Evolutionary conservation across 2,113 vertebrate species (phyloP).

Genomic region (Pelobates fuscus): DNA sequence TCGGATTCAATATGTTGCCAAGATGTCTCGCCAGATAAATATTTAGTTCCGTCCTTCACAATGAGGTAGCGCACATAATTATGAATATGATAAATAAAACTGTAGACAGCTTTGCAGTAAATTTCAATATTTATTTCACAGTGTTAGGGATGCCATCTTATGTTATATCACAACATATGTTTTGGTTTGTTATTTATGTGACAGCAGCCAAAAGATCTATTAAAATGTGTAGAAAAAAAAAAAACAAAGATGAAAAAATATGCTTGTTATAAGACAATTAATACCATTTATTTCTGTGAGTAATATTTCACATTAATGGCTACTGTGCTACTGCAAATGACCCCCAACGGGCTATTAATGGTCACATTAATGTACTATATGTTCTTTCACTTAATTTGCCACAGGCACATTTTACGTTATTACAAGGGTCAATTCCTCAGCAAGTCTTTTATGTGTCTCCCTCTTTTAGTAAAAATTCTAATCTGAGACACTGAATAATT

Average conservation of each 20-base stretch:
- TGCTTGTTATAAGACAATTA: constrained; percentile 3
- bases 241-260: not conserved
- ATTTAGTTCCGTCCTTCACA: constrained; percentile 2
- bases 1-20: not conserved
- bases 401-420: constrained; percentile 29
- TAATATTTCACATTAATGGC: constrained; percentile 1
- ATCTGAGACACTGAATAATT: constrained; percentile 44
- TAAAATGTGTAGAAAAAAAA: not conserved
- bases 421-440: constrained; percentile 31
- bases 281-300: constrained; percentile 11
- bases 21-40: constrained; percentile 20
- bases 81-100: constrained; percentile 19
- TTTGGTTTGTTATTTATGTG: too few species aligned
- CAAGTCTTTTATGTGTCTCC: not conserved
- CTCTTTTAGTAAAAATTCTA: constrained; percentile 44
- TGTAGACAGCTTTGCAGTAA: constrained; percentile 10
- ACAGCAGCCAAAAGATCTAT: not conserved
- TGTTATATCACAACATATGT: constrained; percentile 11
- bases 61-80: not conserved
- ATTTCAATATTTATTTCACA: constrained; percentile 15
- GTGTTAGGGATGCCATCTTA: not conserved
- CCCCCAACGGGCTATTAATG: constrained; percentile 13
- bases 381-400: constrained; percentile 29
- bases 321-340: not conserved
- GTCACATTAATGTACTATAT: not conserved